Base-by-base conservation (phyloP, 64 coral and sea anemone genomes). In the Acropora yongei region DNA sequence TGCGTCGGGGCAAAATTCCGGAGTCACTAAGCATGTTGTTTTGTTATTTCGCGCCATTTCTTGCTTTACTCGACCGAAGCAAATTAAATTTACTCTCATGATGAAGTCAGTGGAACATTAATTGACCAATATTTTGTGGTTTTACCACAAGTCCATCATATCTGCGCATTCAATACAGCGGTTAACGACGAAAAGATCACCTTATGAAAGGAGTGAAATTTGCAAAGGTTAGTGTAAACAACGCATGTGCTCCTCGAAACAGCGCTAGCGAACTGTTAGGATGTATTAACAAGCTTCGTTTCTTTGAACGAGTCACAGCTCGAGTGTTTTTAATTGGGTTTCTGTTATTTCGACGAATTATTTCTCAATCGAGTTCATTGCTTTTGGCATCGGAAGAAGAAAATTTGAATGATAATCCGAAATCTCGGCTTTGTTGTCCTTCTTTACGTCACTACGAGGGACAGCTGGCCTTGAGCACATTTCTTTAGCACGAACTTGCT, bases 211-310 rank as follows among this genome's bases (percentile, higher is more conserved):
- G 44, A 71, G 63, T 20, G 10, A 69, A 85, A 71, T 47, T 68
- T 85, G 68, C 17, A 10, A 39, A 46, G 78, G 69, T 61, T 44
- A 91, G 84, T 84, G 90, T 91, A 91, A 91, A 91, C 90, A 91
- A 91, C 84, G 44, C 76, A 80, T 82, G 80, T 61, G 88, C 82
- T 85, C 41, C 43, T 44, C 82, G 61, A 49, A 65, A 3, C 30
- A 3, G 65, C 18, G 11, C 53, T 3, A 48, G 57, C 58, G 14
- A 66, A 83, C 41, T 42, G 63, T 85, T 68, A 48, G 3, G 44
- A 9, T 12, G 3, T 12, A 66, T 5, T 6, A 3, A 6, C 2
- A 11, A 20, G n/a, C 2, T 7, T 19, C 4, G 65, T 48, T 14
- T 67, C 16, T 19, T 16, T 44, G 7, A 85, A 68, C 44, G 8